Conservation (phyloP, 2,113 vertebrate genomes). For the Apistogramma diplotaenia region DNA sequence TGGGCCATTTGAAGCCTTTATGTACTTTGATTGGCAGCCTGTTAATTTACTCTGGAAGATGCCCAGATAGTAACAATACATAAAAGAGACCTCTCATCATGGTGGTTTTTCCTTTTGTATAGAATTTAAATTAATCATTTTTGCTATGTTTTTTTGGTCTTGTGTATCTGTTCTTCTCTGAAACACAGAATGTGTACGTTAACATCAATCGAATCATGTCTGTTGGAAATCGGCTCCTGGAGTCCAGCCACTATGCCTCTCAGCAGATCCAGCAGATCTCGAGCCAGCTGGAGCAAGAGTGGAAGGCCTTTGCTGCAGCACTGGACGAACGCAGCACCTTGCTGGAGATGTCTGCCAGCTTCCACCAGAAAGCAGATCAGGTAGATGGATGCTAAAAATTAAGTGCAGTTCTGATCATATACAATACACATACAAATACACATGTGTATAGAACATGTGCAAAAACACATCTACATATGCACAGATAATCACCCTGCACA, state of each 20-base stretch:
- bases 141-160: neutral
- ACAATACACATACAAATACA: neutral
- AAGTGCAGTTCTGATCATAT: neutral
- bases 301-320: conserved; percentile 96
- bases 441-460: neutral
- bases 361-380: conserved; percentile 98
- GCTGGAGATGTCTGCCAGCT: conserved; percentile 94
- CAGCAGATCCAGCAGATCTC: conserved; percentile 98
- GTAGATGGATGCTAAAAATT: conserved; percentile 60
- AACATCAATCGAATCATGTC: conserved; percentile 99
- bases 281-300: conserved; percentile 93
- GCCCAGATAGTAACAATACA: neutral
- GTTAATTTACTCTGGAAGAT: neutral
- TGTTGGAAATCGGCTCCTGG: conserved; percentile 90
- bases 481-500: too few relatives aligned
- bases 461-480: neutral
- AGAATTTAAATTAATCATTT: neutral
- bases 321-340: conserved; percentile 94
- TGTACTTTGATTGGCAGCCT: neutral
- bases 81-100: neutral
- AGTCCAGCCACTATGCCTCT: conserved; percentile 94
- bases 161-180: conserved; percentile 1
- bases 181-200: conserved; percentile 91
- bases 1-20: neutral
- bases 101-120: neutral